These are phyloP conservation scores for Yponomeuta plumbellus DNA, from an alignment of 2,888 invertebrate species.

Conservation along the genomic window DNA sequence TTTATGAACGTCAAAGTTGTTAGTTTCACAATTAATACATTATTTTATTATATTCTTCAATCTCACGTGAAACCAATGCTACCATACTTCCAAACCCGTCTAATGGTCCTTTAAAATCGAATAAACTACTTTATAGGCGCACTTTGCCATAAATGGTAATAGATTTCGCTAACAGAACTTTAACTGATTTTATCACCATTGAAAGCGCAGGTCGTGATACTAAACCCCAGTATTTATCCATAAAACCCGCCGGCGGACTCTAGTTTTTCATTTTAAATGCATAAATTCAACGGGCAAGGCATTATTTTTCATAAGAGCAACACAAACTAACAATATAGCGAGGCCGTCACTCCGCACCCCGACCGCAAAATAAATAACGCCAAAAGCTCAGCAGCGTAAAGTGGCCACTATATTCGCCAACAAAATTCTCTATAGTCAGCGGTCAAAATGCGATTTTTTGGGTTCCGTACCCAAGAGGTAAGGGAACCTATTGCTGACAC, in stretches of 20 bases:
- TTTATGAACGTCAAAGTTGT: no score
- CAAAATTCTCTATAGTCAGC: neutral
- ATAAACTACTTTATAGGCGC: neutral
- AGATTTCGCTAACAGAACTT: neutral
- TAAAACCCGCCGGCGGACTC: neutral
- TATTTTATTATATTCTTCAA: no score
- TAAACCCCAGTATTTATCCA: conserved; percentile 1
- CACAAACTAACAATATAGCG: conserved; percentile 3
- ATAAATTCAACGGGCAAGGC: conserved; percentile 11
- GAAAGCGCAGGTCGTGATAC: neutral
- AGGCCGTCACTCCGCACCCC: neutral
- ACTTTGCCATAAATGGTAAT: neutral
- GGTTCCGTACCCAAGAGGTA: no score
- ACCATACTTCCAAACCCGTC: no score
- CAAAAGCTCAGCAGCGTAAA: neutral
- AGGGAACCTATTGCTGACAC: no score
- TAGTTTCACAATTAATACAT: no score
- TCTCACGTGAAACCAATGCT: no score
- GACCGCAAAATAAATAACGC: neutral
- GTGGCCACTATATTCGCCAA: neutral
- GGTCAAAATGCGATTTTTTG: no score
- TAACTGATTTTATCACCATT: neutral
- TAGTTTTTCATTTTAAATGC: conserved; percentile 2
- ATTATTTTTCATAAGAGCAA: conserved; percentile 13
- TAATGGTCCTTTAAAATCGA: no score